Percentiles rank a stretch among this genome's conserved stretches.
Conservation (phyloP, 1,140 invertebrate genomes). For the Cyclina sinensis region DNA sequence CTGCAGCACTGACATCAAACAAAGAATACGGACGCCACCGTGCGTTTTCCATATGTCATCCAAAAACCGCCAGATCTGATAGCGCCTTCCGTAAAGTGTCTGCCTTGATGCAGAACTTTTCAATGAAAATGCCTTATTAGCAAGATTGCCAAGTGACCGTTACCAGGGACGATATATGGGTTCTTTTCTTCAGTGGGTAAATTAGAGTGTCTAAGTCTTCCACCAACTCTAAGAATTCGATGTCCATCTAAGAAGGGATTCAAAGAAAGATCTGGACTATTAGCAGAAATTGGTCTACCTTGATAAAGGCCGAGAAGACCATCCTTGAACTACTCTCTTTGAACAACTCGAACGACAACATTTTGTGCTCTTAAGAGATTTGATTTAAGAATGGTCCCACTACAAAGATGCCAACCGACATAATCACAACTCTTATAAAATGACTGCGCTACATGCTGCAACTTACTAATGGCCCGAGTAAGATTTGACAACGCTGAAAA, state of each 20-base stretch:
- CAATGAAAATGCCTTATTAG: background rate
- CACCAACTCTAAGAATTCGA: constrained; percentile 45
- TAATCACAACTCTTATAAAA: background rate
- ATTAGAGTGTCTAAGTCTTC: background rate
- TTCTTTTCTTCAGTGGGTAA: background rate
- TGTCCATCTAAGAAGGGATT: background rate
- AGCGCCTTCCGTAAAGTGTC: constrained; percentile 45
- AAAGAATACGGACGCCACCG: constrained; percentile 2
- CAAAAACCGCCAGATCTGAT: constrained; percentile 37
- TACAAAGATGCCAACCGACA: constrained; percentile 34
- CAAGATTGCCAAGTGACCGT: constrained; percentile 1
- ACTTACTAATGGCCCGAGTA: background rate
- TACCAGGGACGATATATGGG: background rate
- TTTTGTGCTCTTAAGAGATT: background rate
- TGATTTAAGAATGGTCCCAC: background rate
- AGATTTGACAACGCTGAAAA: background rate
- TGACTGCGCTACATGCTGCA: background rate
- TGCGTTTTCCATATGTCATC: constrained; percentile 15
- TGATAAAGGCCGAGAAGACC: constrained; percentile 35
- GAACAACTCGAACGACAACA: background rate
- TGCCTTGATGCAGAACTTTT: constrained; percentile 56
- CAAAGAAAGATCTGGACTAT: constrained; percentile 15
- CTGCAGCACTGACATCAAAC: constrained; percentile 41
- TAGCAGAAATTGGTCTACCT: background rate
- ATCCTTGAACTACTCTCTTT: background rate